Conservation (phyloP, 2,113 vertebrate species). For the Trinectes maculatus region DNA sequence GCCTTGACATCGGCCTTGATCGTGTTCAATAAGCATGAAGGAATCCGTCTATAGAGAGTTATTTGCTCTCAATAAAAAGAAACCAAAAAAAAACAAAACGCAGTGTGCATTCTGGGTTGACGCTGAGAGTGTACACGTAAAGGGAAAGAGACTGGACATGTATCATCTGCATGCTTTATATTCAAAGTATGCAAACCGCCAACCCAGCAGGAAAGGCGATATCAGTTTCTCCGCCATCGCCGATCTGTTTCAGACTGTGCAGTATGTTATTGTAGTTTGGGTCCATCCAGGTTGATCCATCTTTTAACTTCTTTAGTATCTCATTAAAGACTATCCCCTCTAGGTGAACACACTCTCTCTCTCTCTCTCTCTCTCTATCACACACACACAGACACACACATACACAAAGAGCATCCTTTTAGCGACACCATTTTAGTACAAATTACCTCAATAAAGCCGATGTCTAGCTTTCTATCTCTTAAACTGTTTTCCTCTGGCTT, state of each 20-base stretch:
- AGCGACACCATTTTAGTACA: conserved; percentile 67
- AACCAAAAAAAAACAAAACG: too few species aligned
- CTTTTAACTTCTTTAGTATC: conserved; percentile 21
- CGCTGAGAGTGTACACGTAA: not conserved
- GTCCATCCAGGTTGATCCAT: conserved; percentile 23
- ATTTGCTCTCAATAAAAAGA: conserved; percentile 21
- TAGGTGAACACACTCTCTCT: conserved; percentile 43
- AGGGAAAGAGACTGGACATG: conserved; percentile 17
- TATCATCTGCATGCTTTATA: not conserved
- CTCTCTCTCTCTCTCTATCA: conserved; percentile 20
- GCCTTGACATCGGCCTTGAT: conserved; percentile 46
- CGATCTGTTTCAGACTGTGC: not conserved
- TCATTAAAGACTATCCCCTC: conserved; percentile 49
- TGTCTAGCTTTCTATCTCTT: conserved; percentile 67
- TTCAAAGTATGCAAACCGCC: conserved; percentile 9
- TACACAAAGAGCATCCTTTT: conserved; percentile 51
- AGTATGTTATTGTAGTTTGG: conserved; percentile 6
- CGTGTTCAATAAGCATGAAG: conserved; percentile 11
- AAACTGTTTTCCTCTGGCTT: conserved; percentile 63
- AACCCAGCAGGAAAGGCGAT: not conserved
- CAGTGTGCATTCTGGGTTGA: conserved; percentile 1
- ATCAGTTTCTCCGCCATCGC: not conserved
- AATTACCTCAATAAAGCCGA: conserved; percentile 78
- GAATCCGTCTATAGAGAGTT: conserved; percentile 18
- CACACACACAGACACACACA: conserved; percentile 26